Percentiles rank a stretch among this genome's conserved stretches.
Conservation (phyloP, 2,797 vertebrate genomes). For the Leptatherina wallacei region DNA sequence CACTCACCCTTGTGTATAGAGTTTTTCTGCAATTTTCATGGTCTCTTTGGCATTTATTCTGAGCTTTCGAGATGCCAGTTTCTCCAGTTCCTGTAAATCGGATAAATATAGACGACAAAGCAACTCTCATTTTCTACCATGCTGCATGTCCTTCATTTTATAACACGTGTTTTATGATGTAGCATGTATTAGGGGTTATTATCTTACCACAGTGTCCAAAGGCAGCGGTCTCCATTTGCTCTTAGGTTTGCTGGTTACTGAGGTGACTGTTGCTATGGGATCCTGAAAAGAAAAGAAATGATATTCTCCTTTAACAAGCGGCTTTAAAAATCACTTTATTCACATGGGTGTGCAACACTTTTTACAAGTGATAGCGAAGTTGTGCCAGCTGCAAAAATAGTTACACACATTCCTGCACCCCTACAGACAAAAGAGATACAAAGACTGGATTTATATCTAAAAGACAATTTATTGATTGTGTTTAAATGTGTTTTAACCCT, state of each 20-base stretch:
- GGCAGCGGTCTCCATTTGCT: constrained; percentile 98
- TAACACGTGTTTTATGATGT: background rate
- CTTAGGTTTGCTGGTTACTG: constrained; percentile 94
- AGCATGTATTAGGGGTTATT: constrained; percentile 12
- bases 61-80: constrained; percentile 94
- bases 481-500: no score
- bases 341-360: constrained; percentile 34
- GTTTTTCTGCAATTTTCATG: constrained; percentile 96
- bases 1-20: constrained; percentile 95
- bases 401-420: constrained; percentile 5
- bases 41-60: constrained; percentile 96
- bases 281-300: constrained; percentile 83
- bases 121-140: background rate
- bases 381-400: constrained; percentile 19
- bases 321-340: constrained; percentile 45
- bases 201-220: constrained; percentile 95
- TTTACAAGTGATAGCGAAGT: constrained; percentile 13
- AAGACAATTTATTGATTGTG: no score
- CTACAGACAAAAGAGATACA: background rate
- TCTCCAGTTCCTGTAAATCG: constrained; percentile 91
- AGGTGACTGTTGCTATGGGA: constrained; percentile 91
- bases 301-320: constrained; percentile 43
- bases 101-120: constrained; percentile 20
- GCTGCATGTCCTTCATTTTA: background rate
- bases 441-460: background rate